Evolutionary conservation across 2,888 invertebrate genomes (phyloP).

Genomic region (Coelinius sp.): DNA sequence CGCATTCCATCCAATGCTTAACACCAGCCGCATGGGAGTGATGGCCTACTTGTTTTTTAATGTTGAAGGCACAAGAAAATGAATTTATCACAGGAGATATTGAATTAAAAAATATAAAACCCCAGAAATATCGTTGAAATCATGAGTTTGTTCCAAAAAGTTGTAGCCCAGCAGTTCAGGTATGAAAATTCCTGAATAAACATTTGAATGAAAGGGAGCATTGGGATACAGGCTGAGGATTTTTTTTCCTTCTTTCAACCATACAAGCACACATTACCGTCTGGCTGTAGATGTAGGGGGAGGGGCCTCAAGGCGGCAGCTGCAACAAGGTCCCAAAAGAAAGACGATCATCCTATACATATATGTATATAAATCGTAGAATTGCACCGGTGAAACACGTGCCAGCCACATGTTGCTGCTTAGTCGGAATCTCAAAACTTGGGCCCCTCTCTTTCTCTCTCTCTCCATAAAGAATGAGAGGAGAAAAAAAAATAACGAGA

Average conservation of each 20-base stretch:
- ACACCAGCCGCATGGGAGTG: too few species aligned
- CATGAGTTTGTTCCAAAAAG: background rate
- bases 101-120: too few species aligned
- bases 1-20: too few species aligned
- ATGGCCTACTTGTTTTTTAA: too few species aligned
- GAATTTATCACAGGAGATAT: too few species aligned
- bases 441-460: conserved; percentile 29
- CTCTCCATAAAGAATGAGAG: conserved; percentile 21
- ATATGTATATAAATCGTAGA: conserved; percentile 54
- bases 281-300: conserved; percentile 32
- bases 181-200: conserved; percentile 25
- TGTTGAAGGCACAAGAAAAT: too few species aligned
- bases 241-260: conserved; percentile 3
- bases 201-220: conserved; percentile 19
- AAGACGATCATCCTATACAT: conserved; percentile 28
- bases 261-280: conserved; percentile 17
- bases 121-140: conserved; percentile 8
- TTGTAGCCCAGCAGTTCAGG: background rate
- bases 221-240: background rate
- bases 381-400: conserved; percentile 64
- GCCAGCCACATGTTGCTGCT: conserved; percentile 68
- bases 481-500: conserved; percentile 2
- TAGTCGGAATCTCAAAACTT: conserved; percentile 58
- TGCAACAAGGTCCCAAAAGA: conserved; percentile 45
- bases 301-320: conserved; percentile 33